A percentile compares a stretch with the other conserved stretches of the same genome.
Conservation (phyloP, 2,113 vertebrate species). For the Bolborhynchus lineola region DNA sequence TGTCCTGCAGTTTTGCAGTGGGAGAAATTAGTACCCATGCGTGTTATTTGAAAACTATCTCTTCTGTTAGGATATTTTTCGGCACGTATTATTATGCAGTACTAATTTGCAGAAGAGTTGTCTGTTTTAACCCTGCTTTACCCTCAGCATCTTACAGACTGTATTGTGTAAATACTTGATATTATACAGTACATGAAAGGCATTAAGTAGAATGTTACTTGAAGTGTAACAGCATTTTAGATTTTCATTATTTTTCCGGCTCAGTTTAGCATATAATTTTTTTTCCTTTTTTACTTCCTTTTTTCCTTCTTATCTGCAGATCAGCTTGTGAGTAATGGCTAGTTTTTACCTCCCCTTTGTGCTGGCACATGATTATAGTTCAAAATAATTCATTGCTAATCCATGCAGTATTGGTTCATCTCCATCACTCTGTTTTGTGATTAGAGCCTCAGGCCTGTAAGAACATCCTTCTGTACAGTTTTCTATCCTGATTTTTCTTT, state of each 20-base stretch:
- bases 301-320: constrained; percentile 62
- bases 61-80: constrained; percentile 6
- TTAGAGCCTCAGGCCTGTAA: constrained; percentile 73
- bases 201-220: constrained; percentile 69
- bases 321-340: constrained; percentile 75
- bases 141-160: constrained; percentile 40
- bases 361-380: constrained; percentile 72
- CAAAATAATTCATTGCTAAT: constrained; percentile 81
- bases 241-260: constrained; percentile 68
- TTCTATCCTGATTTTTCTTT: constrained; percentile 66
- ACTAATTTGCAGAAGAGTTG: constrained; percentile 47
- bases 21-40: background rate
- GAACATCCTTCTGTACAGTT: constrained; percentile 57
- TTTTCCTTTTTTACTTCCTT: constrained; percentile 2
- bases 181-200: constrained; percentile 45
- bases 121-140: constrained; percentile 58
- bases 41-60: constrained; percentile 2
- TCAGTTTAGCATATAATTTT: constrained; percentile 70
- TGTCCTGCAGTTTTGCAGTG: background rate
- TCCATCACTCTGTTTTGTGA: constrained; percentile 75
- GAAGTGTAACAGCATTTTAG: constrained; percentile 69
- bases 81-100: background rate
- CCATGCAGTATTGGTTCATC: constrained; percentile 78
- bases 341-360: constrained; percentile 74
- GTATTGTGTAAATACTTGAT: constrained; percentile 46